A percentile compares a stretch with the other conserved stretches of the same genome.
Evolutionary conservation across 2,797 vertebrate species (phyloP).

Genomic region (Aquila chrysaetos): DNA sequence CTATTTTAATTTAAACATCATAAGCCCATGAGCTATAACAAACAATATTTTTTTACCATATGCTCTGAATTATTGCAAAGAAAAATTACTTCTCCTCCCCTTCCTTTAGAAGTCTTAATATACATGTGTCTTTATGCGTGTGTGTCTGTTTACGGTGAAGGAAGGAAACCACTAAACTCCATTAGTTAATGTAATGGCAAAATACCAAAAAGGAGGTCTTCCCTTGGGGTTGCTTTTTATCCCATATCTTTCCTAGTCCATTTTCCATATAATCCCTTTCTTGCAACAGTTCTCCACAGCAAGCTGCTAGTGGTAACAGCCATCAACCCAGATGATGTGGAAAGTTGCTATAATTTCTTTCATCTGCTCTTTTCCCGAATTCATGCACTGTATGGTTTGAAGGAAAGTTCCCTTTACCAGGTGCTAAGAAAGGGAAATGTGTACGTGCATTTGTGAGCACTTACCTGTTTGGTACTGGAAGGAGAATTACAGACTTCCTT

Average conservation of each 20-base stretch:
- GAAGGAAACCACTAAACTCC: conserved; percentile 31
- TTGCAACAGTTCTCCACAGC: background rate
- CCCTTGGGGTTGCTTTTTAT: background rate
- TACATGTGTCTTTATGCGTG: background rate
- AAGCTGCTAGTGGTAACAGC: background rate
- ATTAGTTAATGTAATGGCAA: conserved; percentile 39
- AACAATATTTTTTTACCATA: conserved; percentile 73
- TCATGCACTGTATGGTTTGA: background rate
- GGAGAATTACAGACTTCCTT: background rate
- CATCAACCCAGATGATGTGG: background rate
- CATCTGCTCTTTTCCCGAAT: conserved; percentile 8
- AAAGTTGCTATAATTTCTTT: conserved; percentile 52
- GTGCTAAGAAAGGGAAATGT: conserved; percentile 13
- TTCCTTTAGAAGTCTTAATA: conserved; percentile 35
- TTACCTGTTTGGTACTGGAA: background rate
- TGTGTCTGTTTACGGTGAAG: conserved; percentile 44
- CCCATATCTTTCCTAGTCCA: conserved; percentile 1
- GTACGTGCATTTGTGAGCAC: background rate
- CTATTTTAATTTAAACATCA: conserved; percentile 81
- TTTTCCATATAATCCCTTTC: background rate
- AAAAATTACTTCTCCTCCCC: conserved; percentile 28
- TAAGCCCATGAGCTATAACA: conserved; percentile 77
- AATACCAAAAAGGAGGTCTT: conserved; percentile 11
- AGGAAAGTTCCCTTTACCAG: background rate
- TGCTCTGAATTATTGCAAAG: conserved; percentile 73